Evolutionary conservation across 2,797 vertebrate species (phyloP), one percentile per base, ranked within the genome.

Genomic region (Cossypha heuglini): DNA sequence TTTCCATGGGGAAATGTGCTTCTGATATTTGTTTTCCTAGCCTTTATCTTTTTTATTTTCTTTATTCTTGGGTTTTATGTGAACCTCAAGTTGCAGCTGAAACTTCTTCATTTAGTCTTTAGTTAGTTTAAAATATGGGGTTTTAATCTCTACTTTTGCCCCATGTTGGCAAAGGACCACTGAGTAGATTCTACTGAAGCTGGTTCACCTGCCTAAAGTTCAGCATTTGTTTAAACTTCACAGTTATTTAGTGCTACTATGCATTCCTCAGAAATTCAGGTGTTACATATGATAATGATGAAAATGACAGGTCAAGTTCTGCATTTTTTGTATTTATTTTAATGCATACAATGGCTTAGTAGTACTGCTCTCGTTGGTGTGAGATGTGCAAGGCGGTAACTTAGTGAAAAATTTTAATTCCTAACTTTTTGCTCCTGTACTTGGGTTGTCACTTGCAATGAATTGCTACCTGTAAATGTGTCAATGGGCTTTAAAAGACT

Each of bases 141-240:
- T 2, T 52, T 54, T 57, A 64, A 54, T 58, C 11, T 24, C 29
- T 66, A 2, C 2, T 46, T 7, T 46, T 88, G 40, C 13, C 12
- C 18, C n/a, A 46, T 0, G 6, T 21, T 51, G 35, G 28, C 18
- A 48, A 37, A 74, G 17, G 5, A 22, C 13, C 3, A 6, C 26
- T 1, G 8, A 45, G 35, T 31, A 7, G 3, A 1, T 62, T 48
- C 18, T 40, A 4, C 52, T 35, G 67, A 77, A 61, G 17, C 29
- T 13, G 9, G 11, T 74, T 57, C 18, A 48, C 35, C 19, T 48
- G 24, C 52, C 33, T 22, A 1, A 83, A 69, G 19, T 66, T 84
- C 59, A 69, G 6, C 1, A 0, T 66, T 67, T 61, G 9, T 84
- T 93, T 51, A 64, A 72, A 64, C 86, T 84, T 81, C 22, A 16